Evolutionary conservation across 2,888 invertebrate genomes (phyloP), one percentile per base, ranked within the genome.

Genomic region (Yponomeuta cagnagella): DNA sequence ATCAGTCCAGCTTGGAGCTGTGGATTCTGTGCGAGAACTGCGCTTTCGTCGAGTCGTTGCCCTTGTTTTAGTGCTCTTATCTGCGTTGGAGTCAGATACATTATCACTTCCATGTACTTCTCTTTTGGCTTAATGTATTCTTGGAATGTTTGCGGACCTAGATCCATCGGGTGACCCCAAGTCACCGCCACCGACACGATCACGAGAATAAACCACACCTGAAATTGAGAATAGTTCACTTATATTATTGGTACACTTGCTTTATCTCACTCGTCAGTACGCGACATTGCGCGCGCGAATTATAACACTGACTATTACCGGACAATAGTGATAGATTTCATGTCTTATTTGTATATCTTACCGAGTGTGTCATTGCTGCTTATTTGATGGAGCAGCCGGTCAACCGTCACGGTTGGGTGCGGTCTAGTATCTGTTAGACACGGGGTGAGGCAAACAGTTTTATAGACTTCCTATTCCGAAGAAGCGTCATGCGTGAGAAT

Each of bases 81-180:
- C 77, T 90, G 88, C 23, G 79, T 82, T 3, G 87, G 85, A 70
- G 90, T 90, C 48, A 90, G 76, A 72, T 86, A 89, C 33, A 90
- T 74, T 43, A 89, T 79, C 52, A 87, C 79, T 76, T 90, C 89
- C 76, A 83, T 86, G 65, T 78, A 81, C 71, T 80, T 80, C 72
- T 77, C 77, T 72, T 78, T 30, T 12, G 69, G 10, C 12, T 68
- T 31, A 8, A 48, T 15, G 72, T 76, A 75, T 66, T 78, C 77
- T 58, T 76, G 76, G 69, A 82, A 83, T 9, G 76, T 79, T 74
- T 85, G 84, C 58, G 82, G 82, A 23, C 82, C 83, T 69, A 77
- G 74, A 23, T 85, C 84, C 31, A 79, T 77, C 2, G 75, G 75
- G 58, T 75, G 75, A 52, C 82, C 83, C 72, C 77, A 76, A 48